Base-by-base conservation (phyloP, 1,140 invertebrate genomes). In the Mactra quadrangularis region DNA sequence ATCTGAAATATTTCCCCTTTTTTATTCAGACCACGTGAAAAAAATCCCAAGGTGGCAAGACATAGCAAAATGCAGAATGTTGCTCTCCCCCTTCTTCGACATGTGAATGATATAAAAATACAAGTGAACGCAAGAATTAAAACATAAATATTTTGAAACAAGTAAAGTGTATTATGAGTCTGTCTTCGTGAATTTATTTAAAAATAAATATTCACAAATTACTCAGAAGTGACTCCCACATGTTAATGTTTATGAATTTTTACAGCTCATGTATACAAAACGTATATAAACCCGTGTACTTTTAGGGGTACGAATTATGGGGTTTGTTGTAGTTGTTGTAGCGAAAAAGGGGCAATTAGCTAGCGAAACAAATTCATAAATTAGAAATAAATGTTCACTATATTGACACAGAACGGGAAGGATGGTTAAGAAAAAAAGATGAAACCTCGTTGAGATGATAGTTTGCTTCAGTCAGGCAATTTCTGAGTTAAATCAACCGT, bases 101-200 rank as follows among this genome's bases (percentile, higher is more conserved):
- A 3, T 45, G 45, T 25, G 29, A 38, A 59, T 25, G 45, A 29
- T 0, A 38, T 47, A 45, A 53, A 60, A 53, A 75, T 45, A 75
- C 55, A 31, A n/a, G 22, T 53, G 57, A 31, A 57, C 50, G 41
- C 57, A 17, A n/a, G 35, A 27, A 38, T 75, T 27, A 29, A n/a
- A n/a, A 75, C 55, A 52, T 75, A 75, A 60, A 75, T 60, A 75
- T 75, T 75, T 75, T 60, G 22, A 75, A 75, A 75, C 53, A 75
- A 22, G 53, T 22, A 27, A 19, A 47, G 19, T 55, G 6, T 11
- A 11, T 55, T 11, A 22, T 55, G n/a, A 19, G 7, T 27, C 31
- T 68, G 47, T n/a, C 47, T 22, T 25, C 22, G 27, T 13, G 33
- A 22, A 31, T 47, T 68, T 68, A 47, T n/a, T 47, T 47, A 68